Conservation (phyloP, 1,140 invertebrate genomes). For the Scylla paramamosain region DNA sequence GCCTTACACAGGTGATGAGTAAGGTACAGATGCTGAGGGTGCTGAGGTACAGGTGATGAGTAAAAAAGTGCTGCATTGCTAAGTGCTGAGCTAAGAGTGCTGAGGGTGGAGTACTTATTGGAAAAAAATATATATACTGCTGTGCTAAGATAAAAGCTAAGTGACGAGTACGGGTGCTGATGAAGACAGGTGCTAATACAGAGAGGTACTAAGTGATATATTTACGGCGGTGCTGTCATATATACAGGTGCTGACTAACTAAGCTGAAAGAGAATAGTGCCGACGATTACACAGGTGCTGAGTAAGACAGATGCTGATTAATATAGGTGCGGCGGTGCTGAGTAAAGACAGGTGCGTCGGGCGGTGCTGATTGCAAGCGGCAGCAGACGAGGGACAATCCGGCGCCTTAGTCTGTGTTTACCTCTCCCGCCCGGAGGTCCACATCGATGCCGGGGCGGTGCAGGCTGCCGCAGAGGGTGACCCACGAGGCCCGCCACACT, state of each 20-base stretch:
- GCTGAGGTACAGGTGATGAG: too few species aligned
- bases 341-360: not conserved
- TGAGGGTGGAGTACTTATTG: too few species aligned
- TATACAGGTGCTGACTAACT: not conserved
- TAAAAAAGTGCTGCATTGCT: too few species aligned
- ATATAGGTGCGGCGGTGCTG: not conserved
- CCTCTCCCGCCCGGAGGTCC: constrained; percentile 1
- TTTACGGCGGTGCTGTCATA: too few species aligned
- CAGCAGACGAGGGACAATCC: not conserved
- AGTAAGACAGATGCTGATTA: not conserved
- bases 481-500: not conserved
- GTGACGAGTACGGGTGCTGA: not conserved
- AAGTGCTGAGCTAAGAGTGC: too few species aligned
- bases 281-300: not conserved
- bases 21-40: too few species aligned
- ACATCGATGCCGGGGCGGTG: not conserved
- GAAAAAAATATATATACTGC: too few species aligned
- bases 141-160: not conserved
- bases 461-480: not conserved
- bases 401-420: constrained; percentile 3
- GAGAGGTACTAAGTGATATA: not conserved
- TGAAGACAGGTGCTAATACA: not conserved
- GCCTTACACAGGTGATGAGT: too few species aligned
- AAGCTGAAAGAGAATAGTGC: not conserved
- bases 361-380: constrained; percentile 30